Evolutionary conservation across 2,888 invertebrate genomes (phyloP), one percentile per base, ranked within the genome.

Genomic region (Anthoptus insignis): DNA sequence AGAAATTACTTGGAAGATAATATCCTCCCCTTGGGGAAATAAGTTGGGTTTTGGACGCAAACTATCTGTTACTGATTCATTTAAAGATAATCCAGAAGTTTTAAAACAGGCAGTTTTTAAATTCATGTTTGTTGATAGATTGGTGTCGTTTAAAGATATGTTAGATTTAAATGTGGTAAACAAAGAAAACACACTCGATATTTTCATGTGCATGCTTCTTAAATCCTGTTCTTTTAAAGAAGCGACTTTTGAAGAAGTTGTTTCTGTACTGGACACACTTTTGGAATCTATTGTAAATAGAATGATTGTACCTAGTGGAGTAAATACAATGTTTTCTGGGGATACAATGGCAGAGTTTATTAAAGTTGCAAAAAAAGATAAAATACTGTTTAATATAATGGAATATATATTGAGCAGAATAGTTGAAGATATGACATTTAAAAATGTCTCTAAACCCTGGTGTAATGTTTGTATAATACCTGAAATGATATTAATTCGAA

Each of bases 361-460:
- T 29, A 82, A 78, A 68, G 70, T 79, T 13, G 87, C 93, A 2
- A 87, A 81, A 45, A 81, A 84, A 37, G 86, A 94, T 50, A 87
- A 87, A 69, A 93, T 96, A 69, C 87, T 95, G 0, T 87, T 95
- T 71, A 92, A 94, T 80, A 86, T 94, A 0, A 93, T 95, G 75
- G 88, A 94, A 39, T 90, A 94, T 69, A 94, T 95, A 65, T 82
- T 96, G 54, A 76, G 82, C 1, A 90, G 86, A 56, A 82, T 96
- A 1, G 91, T 94, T 56, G 79, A 83, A 34, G 91, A 93, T 68
- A 91, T 94, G 57, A 79, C 89, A 67, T 83, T 93, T 16, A 78
- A 81, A 0, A 69, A 80, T 21, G 81, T 93, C 11, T 69, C 86
- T 24, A 88, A 89, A 71, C 86, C 89, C 21, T 89, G 90, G 86